Conservation (phyloP, 2,113 vertebrate genomes). For the Himantopus leucocephalus region DNA sequence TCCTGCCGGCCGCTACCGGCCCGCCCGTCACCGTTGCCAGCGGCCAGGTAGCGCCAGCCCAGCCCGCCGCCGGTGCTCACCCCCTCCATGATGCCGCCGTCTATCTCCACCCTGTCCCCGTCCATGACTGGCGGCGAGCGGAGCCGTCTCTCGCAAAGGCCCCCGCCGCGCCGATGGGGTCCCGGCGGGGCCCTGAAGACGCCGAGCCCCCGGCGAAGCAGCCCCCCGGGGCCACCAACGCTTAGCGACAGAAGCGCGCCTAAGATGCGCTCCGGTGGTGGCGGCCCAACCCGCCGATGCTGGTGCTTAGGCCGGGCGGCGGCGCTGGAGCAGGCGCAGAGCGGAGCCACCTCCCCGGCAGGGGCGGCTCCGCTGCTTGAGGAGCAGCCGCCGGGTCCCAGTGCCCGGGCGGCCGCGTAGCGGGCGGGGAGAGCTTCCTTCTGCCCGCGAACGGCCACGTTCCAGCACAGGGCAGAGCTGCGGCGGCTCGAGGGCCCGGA, state of each 20-base stretch:
- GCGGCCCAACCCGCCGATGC: no score
- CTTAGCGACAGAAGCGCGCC: no score
- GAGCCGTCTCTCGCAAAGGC: neutral
- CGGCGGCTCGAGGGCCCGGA: neutral
- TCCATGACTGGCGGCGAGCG: slow-evolving; percentile 48
- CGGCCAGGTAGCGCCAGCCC: neutral
- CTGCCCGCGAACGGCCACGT: accelerated
- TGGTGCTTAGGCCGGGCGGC: neutral
- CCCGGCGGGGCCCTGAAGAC: neutral
- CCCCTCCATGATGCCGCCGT: slow-evolving; percentile 94
- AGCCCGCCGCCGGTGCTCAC: slow-evolving; percentile 72
- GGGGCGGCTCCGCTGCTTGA: neutral
- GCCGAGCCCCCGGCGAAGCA: neutral
- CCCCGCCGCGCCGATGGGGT: neutral
- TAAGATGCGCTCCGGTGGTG: neutral
- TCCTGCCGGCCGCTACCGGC: no score
- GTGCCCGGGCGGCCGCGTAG: no score
- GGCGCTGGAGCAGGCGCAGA: slow-evolving; percentile 12
- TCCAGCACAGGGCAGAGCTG: neutral
- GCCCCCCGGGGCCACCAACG: accelerated
- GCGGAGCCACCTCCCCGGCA: neutral
- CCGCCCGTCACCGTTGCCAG: neutral
- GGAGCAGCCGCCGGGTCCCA: neutral
- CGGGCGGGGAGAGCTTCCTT: accelerated
- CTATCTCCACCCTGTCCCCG: slow-evolving; percentile 77